Conservation (phyloP, 2,797 vertebrate species). For the Cottoperca gobio region DNA sequence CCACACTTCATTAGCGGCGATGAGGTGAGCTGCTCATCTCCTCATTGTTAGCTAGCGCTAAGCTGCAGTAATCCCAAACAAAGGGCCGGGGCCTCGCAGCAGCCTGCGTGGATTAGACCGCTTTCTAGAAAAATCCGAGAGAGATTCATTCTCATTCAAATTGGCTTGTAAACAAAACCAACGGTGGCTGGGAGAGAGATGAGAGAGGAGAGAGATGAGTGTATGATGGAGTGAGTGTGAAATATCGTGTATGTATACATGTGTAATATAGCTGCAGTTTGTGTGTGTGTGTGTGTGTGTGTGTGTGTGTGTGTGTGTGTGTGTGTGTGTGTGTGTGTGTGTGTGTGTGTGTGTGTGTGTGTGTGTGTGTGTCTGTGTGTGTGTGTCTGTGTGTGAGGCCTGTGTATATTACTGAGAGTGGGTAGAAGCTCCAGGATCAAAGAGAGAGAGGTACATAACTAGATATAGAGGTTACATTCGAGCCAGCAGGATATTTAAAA, state of each 20-base stretch:
- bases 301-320: too few relatives aligned
- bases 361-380: slow-evolving; percentile 29
- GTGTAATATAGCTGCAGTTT: slow-evolving; percentile 50
- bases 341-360: slow-evolving; percentile 27
- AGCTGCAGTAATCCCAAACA: slow-evolving; percentile 99
- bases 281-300: slow-evolving; percentile 34
- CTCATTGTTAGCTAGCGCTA: slow-evolving; percentile 97
- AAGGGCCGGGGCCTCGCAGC: slow-evolving; percentile 92
- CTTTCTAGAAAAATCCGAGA: slow-evolving; percentile 78
- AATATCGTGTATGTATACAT: slow-evolving; percentile 59
- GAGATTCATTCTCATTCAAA: slow-evolving; percentile 99
- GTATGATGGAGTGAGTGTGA: slow-evolving; percentile 59
- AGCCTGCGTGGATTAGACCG: slow-evolving; percentile 76
- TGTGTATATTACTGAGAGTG: not conserved
- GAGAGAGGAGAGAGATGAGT: slow-evolving; percentile 67
- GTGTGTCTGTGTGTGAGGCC: slow-evolving; percentile 13
- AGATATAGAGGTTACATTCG: not conserved
- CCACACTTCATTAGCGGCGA: slow-evolving; percentile 99
- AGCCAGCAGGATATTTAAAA: not conserved
- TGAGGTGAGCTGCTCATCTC: slow-evolving; percentile 97
- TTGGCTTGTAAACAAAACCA: slow-evolving; percentile 99
- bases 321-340: slow-evolving; percentile 26
- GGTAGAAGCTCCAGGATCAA: slow-evolving; percentile 4
- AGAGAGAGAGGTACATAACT: slow-evolving; percentile 8
- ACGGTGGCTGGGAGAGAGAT: slow-evolving; percentile 72